Base-by-base conservation (phyloP, 2,888 invertebrate species). In the Pachycephus smyrnensis region DNA sequence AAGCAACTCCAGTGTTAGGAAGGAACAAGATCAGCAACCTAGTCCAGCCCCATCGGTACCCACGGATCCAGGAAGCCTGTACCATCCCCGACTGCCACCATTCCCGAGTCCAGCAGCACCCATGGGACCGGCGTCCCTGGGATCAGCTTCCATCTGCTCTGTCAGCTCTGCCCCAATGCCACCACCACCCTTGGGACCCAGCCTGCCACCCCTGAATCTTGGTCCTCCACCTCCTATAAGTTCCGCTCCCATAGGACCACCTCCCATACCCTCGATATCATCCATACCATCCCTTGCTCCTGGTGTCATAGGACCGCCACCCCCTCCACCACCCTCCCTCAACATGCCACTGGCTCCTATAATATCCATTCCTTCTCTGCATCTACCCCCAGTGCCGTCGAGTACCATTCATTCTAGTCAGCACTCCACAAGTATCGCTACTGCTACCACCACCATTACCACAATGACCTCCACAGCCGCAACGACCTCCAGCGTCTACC, bases 371-470 rank as follows among this genome's bases (percentile, higher is more conserved):
- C 89, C 90, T 12, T 88, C 89, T 11, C 86, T 88, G 30, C 90
- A 89, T 76, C 76, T 89, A 68, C 87, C 90, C 30, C 82, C 89
- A 69, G 85, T 86, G 73, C 84, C 88, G 78, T 83, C 89, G 40
- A 89, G 85, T 81, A 88, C 88, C 81, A 86, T 88, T 82, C 89
- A 90, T 87, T 90, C 90, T 90, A 90, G 90, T 90, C 90, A 90
- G 83, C 90, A 90, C 78, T 82, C 87, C 82, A 85, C 85, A 80
- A 84, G 89, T 78, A 82, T 88, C 81, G 88, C 85, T 84, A 88
- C 81, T 81, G 83, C 86, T 35, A 86, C 79, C 73, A 80, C 82
- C n/a, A 80, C 83, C 68, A 74, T 74, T 35, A 36, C 74, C 23
- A 74, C 74, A 30, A 23, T 33, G 71, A 35, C 71, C 71, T 32